Conservation (phyloP, 2,797 vertebrate genomes). For the Orestias chungarensis region DNA sequence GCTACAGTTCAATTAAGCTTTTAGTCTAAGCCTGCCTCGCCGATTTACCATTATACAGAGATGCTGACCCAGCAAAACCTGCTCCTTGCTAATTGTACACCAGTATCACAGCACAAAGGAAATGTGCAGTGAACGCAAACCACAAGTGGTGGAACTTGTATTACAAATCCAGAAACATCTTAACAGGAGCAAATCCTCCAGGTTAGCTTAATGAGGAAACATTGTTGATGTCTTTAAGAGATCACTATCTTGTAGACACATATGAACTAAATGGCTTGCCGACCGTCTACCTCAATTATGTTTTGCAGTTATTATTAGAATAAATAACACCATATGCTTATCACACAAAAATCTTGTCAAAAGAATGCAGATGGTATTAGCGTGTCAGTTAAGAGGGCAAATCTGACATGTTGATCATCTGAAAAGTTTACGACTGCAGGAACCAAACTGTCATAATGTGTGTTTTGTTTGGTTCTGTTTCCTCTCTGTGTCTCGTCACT, state of each 20-base stretch:
- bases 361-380: conserved; percentile 42
- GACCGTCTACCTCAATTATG: conserved; percentile 43
- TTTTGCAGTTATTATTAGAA: conserved; percentile 48
- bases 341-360: conserved; percentile 54
- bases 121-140: conserved; percentile 7
- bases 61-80: background rate
- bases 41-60: background rate
- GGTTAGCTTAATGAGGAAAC: conserved; percentile 63
- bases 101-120: background rate
- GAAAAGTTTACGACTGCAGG: background rate
- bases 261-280: conserved; percentile 50
- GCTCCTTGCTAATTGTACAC: conserved; percentile 11
- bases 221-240: conserved; percentile 53
- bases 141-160: conserved; percentile 5
- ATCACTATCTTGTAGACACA: conserved; percentile 36
- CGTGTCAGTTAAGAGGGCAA: conserved; percentile 16
- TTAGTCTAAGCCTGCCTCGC: conserved; percentile 1
- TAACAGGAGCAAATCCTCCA: conserved; percentile 40
- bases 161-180: conserved; percentile 30
- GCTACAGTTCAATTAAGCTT: conserved; percentile 13
- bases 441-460: too few species aligned
- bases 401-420: background rate
- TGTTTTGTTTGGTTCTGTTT: too few species aligned
- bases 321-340: conserved; percentile 55
- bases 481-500: too few species aligned